phyloP scores from a whole-genome alignment of 2,888 invertebrate species.

The Dasysyrphus tricinctus region DNA sequence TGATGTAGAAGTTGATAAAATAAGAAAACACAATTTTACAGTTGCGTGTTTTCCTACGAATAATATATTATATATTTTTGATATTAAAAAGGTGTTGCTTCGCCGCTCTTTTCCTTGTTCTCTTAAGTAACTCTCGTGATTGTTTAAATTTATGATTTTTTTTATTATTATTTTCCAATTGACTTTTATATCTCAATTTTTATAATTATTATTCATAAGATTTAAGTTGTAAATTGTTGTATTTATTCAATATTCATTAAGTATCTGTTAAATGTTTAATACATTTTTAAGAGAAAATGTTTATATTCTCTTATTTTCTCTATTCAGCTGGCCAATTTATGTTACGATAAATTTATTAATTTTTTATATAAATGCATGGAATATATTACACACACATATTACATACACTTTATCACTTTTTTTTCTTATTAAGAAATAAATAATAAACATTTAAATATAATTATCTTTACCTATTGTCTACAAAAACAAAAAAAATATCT shows the following conservation, averaged over 20 bases:
- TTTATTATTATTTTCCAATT: slow-evolving; percentile 36
- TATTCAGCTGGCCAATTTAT: slow-evolving; percentile 64
- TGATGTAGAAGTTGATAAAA: slow-evolving; percentile 21
- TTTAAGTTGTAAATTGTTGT: slow-evolving; percentile 72
- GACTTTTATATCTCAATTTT: slow-evolving; percentile 66
- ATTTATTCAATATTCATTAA: slow-evolving; percentile 72
- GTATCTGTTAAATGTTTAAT: slow-evolving; percentile 68
- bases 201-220: slow-evolving; percentile 48
- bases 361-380: slow-evolving; percentile 43
- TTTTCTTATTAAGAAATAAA: slow-evolving; percentile 9
- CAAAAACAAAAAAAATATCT: slow-evolving; percentile 3
- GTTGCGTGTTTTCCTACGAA: slow-evolving; percentile 48
- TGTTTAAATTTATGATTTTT: slow-evolving; percentile 51
- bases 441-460: neutral
- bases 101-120: slow-evolving; percentile 27
- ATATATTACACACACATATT: slow-evolving; percentile 37
- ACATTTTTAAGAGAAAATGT: slow-evolving; percentile 11
- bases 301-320: slow-evolving; percentile 33
- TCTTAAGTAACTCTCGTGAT: slow-evolving; percentile 62
- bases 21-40: slow-evolving; percentile 38
- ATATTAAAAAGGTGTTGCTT: slow-evolving; percentile 63
- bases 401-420: slow-evolving; percentile 39
- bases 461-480: slow-evolving; percentile 2
- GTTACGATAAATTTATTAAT: slow-evolving; percentile 13
- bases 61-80: slow-evolving; percentile 66